Conservation (phyloP, 2,113 vertebrate genomes). For the Terrapene triunguis region DNA sequence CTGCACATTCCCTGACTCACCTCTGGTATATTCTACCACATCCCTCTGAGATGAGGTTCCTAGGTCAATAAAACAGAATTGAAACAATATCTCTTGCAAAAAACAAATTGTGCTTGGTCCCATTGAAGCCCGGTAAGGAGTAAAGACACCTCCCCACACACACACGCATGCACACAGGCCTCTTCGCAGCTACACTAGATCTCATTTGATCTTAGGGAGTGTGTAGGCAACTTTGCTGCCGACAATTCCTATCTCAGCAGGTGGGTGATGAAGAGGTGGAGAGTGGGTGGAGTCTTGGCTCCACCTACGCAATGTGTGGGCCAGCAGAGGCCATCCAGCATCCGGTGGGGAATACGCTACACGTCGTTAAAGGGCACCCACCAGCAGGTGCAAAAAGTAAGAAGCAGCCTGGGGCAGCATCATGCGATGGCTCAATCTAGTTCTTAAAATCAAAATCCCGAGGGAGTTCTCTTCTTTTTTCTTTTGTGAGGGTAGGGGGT, state of each 20-base stretch:
- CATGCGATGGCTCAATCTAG: not conserved
- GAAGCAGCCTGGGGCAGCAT: not conserved
- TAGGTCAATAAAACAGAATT: conserved; percentile 20
- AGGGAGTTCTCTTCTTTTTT: not conserved
- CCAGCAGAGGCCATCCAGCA: accelerated
- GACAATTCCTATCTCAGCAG: not conserved
- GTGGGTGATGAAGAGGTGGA: not conserved
- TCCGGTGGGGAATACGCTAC: not conserved
- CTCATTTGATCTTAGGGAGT: not conserved
- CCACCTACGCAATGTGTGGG: not conserved
- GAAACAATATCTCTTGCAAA: conserved; percentile 48
- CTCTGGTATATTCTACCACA: conserved; percentile 30
- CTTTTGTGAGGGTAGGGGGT: not conserved
- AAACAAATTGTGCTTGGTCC: not conserved
- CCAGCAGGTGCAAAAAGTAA: not conserved
- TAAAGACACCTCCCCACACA: not conserved
- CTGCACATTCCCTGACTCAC: conserved; percentile 46
- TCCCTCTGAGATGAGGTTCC: conserved; percentile 34
- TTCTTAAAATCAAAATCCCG: not conserved
- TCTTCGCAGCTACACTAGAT: not conserved
- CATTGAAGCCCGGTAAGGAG: not conserved
- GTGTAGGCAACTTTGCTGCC: not conserved
- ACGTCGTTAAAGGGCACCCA: not conserved
- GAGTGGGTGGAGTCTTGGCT: not conserved
- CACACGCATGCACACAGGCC: too few species aligned